phyloP scores from a whole-genome alignment of 2,888 invertebrate species.

The Lacanobia oleracea region DNA sequence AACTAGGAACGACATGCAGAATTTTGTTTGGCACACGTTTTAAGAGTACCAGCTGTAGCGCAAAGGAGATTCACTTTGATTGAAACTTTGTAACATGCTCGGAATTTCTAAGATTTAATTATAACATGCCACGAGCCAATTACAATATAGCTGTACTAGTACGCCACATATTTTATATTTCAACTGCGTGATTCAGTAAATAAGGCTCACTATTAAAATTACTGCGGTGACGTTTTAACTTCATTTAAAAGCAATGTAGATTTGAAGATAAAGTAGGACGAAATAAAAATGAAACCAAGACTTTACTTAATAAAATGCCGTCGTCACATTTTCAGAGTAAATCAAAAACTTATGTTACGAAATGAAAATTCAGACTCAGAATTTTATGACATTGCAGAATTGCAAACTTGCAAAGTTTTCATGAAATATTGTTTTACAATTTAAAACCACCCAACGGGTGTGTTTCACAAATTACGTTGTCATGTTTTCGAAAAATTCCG shows the following conservation, averaged over 20 bases:
- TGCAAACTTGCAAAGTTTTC: slow-evolving; percentile 9
- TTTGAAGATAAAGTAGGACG: slow-evolving; percentile 22
- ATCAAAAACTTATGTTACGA: slow-evolving; percentile 23
- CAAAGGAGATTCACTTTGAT: slow-evolving; percentile 30
- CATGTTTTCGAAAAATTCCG: neutral
- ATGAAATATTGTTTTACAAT: slow-evolving; percentile 15
- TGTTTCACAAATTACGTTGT: neutral
- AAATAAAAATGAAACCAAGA: slow-evolving; percentile 20
- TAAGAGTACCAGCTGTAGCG: neutral
- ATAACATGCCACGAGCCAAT: slow-evolving; percentile 31
- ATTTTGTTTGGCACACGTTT: slow-evolving; percentile 16
- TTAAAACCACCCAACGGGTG: slow-evolving; percentile 6
- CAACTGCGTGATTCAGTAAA: slow-evolving; percentile 18
- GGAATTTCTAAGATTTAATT: slow-evolving; percentile 35
- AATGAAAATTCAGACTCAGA: slow-evolving; percentile 15
- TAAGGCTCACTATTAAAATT: slow-evolving; percentile 34
- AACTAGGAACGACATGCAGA: slow-evolving; percentile 19
- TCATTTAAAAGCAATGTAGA: slow-evolving; percentile 33
- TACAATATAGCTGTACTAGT: slow-evolving; percentile 12
- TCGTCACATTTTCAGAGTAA: slow-evolving; percentile 39
- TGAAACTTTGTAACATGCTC: slow-evolving; percentile 11
- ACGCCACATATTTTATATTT: slow-evolving; percentile 34
- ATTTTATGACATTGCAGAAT: slow-evolving; percentile 13
- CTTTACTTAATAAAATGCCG: slow-evolving; percentile 13
- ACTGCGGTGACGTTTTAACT: slow-evolving; percentile 22